Conservation (phyloP, 1,140 invertebrate species). For the Drosophila watanabei region DNA sequence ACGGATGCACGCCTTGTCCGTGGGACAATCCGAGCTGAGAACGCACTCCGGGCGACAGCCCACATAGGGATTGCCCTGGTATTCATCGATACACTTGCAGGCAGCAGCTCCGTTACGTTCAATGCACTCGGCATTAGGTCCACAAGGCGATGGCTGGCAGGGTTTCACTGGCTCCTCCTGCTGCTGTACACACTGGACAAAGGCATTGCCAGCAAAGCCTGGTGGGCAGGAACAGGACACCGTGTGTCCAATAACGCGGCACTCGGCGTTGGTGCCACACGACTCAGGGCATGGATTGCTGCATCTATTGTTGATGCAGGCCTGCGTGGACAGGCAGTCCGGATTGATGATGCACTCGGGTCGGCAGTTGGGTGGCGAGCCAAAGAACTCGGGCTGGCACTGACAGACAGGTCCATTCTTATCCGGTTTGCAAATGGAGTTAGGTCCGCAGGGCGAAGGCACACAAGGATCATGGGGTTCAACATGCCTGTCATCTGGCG, state of each 20-base stretch:
- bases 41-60: slow-evolving; percentile 93
- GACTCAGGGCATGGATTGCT: slow-evolving; percentile 90
- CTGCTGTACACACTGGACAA: slow-evolving; percentile 89
- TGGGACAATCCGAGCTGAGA: slow-evolving; percentile 90
- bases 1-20: slow-evolving; percentile 89
- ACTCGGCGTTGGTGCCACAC: slow-evolving; percentile 91
- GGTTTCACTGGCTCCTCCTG: slow-evolving; percentile 85
- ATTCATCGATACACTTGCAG: slow-evolving; percentile 90
- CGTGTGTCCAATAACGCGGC: slow-evolving; percentile 90
- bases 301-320: slow-evolving; percentile 91
- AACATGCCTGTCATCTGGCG: slow-evolving; percentile 51
- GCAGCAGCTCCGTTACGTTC: slow-evolving; percentile 89
- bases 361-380: slow-evolving; percentile 90
- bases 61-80: slow-evolving; percentile 90
- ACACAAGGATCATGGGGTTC: slow-evolving; percentile 87
- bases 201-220: slow-evolving; percentile 91
- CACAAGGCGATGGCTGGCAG: slow-evolving; percentile 90
- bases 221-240: slow-evolving; percentile 90
- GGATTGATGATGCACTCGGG: slow-evolving; percentile 91
- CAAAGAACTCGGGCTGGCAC: slow-evolving; percentile 89
- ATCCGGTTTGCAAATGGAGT: slow-evolving; percentile 88
- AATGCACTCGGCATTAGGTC: slow-evolving; percentile 89
- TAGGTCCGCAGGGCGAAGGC: slow-evolving; percentile 90
- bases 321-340: slow-evolving; percentile 90
- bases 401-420: slow-evolving; percentile 89